Evolutionary conservation across 1,140 invertebrate species (phyloP).

Genomic region (Trichoplusia ni): DNA sequence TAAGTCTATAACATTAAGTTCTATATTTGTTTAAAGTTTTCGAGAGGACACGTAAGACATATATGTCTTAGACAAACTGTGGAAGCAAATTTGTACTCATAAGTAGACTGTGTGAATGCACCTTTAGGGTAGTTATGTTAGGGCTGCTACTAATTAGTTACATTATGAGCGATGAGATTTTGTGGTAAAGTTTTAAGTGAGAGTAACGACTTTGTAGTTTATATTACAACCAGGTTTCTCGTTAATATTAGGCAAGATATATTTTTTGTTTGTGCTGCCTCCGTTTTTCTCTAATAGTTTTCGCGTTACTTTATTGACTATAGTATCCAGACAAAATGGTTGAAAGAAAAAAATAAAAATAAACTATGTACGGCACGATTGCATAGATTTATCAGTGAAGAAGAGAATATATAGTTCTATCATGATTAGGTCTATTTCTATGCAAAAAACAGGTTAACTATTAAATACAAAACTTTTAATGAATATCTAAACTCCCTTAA

Average conservation of each 20-base stretch:
- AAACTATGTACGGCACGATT: no score
- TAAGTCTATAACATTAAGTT: conserved; percentile 59
- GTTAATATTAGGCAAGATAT: neutral
- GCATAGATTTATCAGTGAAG: no score
- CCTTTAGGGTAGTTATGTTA: conserved; percentile 53
- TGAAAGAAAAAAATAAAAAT: no score
- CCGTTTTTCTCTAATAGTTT: no score
- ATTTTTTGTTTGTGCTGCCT: no score
- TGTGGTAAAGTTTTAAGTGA: conserved; percentile 36
- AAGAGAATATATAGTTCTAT: no score
- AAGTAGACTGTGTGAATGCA: conserved; percentile 71
- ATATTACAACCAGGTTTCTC: neutral
- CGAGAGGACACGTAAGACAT: conserved; percentile 69
- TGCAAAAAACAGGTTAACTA: no score
- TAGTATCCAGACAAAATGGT: no score
- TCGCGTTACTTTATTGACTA: no score
- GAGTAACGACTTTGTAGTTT: conserved; percentile 11
- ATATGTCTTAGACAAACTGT: conserved; percentile 70
- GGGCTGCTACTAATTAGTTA: conserved; percentile 61
- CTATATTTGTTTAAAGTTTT: conserved; percentile 68
- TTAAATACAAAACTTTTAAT: no score
- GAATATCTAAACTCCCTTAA: no score
- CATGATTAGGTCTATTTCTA: no score
- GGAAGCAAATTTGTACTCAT: conserved; percentile 72
- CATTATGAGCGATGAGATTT: conserved; percentile 43